Conservation (phyloP, 2,113 vertebrate genomes). For the Lepus timidus region DNA sequence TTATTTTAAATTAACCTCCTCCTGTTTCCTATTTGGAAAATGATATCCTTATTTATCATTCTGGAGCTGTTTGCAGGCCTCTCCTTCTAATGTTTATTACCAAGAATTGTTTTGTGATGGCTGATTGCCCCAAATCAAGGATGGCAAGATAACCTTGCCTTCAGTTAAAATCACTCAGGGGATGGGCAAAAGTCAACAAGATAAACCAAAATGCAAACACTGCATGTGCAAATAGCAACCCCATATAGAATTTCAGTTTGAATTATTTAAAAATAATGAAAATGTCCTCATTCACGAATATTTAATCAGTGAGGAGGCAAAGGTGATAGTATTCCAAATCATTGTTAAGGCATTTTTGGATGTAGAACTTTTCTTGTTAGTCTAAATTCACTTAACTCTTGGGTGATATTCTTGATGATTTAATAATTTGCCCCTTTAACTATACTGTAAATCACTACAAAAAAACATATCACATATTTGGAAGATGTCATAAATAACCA, state of each 20-base stretch:
- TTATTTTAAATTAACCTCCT: slow-evolving; percentile 80
- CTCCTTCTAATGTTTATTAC: slow-evolving; percentile 83
- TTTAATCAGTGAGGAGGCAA: background rate
- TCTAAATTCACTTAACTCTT: slow-evolving; percentile 20
- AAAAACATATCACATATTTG: background rate
- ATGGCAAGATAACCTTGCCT: slow-evolving; percentile 82
- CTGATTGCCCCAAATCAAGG: slow-evolving; percentile 85
- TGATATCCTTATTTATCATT: slow-evolving; percentile 82
- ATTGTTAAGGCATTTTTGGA: slow-evolving; percentile 10
- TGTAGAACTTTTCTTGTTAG: background rate
- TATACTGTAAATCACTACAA: background rate
- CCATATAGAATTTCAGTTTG: slow-evolving; percentile 62
- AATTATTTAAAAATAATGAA: slow-evolving; percentile 68
- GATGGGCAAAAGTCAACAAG: slow-evolving; percentile 73
- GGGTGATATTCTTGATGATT: background rate
- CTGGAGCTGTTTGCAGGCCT: slow-evolving; percentile 81
- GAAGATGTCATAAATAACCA: background rate
- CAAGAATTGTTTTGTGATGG: slow-evolving; percentile 85
- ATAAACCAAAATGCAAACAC: slow-evolving; percentile 76
- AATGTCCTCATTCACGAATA: slow-evolving; percentile 57
- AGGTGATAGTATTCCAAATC: slow-evolving; percentile 25
- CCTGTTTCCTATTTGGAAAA: slow-evolving; percentile 79
- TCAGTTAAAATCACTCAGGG: slow-evolving; percentile 75
- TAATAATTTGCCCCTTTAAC: slow-evolving; percentile 5
- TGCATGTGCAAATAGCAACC: slow-evolving; percentile 58